These are phyloP conservation scores for Lasius platythorax DNA, from an alignment of 2,888 invertebrate species.

Conservation along the genomic window DNA sequence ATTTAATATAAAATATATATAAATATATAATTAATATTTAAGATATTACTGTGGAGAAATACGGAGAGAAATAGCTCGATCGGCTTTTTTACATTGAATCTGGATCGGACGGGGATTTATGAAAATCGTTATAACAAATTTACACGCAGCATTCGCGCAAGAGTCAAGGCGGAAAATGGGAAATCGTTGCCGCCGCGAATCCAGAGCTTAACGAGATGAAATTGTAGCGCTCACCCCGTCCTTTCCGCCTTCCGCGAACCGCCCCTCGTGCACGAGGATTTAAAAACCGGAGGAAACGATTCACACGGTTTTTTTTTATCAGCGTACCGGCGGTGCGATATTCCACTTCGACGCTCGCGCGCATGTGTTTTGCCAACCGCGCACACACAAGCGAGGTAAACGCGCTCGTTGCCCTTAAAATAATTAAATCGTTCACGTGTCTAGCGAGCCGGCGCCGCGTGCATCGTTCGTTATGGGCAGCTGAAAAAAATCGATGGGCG, in stretches of 20 bases:
- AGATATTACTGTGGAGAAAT: neutral
- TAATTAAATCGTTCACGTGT: constrained; percentile 59
- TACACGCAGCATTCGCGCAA: constrained; percentile 54
- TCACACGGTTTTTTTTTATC: constrained; percentile 48
- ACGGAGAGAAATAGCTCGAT: neutral
- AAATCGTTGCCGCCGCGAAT: constrained; percentile 69
- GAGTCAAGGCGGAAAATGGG: constrained; percentile 58
- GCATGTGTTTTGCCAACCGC: constrained; percentile 21
- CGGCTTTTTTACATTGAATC: neutral
- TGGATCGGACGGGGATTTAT: constrained; percentile 49
- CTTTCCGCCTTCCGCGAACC: constrained; percentile 33
- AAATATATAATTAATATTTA: neutral
- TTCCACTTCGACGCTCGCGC: constrained; percentile 50
- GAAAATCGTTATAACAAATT: constrained; percentile 66
- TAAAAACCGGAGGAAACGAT: constrained; percentile 63
- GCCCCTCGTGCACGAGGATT: constrained; percentile 64
- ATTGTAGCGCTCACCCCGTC: constrained; percentile 68
- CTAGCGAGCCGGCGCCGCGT: constrained; percentile 36
- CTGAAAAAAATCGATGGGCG: constrained; percentile 44
- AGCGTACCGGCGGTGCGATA: constrained; percentile 46
- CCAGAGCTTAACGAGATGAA: constrained; percentile 77
- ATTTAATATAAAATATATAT: too few relatives aligned
- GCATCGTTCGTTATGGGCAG: constrained; percentile 10
- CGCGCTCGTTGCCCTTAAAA: constrained; percentile 54
- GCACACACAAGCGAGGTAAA: constrained; percentile 47